phyloP scores from a whole-genome alignment of 2,113 vertebrate genomes.

The Clarias macrocephalus region DNA sequence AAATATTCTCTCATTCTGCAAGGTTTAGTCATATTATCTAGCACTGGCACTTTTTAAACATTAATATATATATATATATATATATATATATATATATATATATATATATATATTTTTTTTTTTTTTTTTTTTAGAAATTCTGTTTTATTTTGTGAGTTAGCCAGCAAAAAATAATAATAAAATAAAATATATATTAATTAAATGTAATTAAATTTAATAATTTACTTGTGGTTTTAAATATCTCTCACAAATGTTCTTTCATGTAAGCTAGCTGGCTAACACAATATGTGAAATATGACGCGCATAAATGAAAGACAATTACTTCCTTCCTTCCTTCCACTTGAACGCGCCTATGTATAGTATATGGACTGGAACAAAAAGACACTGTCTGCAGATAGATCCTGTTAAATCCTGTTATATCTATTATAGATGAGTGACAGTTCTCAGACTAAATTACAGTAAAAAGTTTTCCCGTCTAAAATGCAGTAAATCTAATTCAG shows the following conservation, averaged over 20 bases:
- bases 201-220: no score
- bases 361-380: neutral
- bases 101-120: no score
- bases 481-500: conserved; percentile 5
- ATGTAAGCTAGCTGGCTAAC: neutral
- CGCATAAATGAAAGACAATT: neutral
- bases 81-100: no score
- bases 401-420: neutral
- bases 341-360: neutral
- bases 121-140: neutral
- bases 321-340: neutral
- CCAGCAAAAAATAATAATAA: no score
- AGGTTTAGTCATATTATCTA: neutral
- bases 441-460: conserved; percentile 1
- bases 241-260: neutral
- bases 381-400: neutral
- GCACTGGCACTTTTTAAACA: neutral
- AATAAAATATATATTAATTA: no score
- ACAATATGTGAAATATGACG: conserved; percentile 1
- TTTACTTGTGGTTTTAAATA: neutral
- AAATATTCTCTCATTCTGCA: neutral
- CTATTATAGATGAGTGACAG: conserved; percentile 14
- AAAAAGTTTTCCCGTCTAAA: neutral
- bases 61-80: neutral
- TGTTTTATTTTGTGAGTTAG: neutral